Evolutionary conservation across 2,113 vertebrate genomes (phyloP).

Genomic region (Aldabrachelys gigantea): DNA sequence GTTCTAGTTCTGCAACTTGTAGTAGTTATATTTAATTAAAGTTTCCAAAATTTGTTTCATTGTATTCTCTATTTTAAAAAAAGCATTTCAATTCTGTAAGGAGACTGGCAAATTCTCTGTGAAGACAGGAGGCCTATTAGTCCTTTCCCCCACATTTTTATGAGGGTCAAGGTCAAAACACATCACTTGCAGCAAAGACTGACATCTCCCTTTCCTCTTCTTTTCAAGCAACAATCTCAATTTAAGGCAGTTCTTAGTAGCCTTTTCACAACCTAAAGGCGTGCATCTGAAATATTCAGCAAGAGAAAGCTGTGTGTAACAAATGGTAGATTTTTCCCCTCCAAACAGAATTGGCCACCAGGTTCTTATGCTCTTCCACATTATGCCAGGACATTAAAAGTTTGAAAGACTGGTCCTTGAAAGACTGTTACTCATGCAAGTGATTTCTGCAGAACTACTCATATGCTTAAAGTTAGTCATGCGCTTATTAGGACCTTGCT

Average conservation of each 20-base stretch:
- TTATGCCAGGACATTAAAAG: not conserved
- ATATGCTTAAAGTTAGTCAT: conserved; percentile 46
- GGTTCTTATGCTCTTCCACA: conserved; percentile 3
- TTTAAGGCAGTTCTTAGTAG: not conserved
- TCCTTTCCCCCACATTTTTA: not conserved
- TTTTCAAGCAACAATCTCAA: conserved; percentile 4
- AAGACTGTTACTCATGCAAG: conserved; percentile 1
- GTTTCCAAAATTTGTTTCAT: conserved; percentile 13
- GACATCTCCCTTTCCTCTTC: not conserved
- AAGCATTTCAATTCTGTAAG: conserved; percentile 6
- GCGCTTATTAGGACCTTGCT: not conserved
- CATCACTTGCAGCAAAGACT: not conserved
- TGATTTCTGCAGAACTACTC: conserved; percentile 44
- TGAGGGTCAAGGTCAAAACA: conserved; percentile 12
- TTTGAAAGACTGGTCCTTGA: no score
- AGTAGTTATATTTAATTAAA: not conserved
- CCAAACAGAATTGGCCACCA: not conserved
- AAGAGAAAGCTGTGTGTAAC: not conserved
- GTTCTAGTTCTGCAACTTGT: conserved; percentile 19
- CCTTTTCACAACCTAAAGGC: not conserved
- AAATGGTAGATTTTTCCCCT: not conserved
- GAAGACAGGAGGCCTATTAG: not conserved
- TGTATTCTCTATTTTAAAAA: not conserved
- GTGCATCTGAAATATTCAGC: not conserved
- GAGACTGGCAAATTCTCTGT: not conserved